These are phyloP conservation scores for Atrina japonica DNA, from an alignment of 2,888 invertebrate species.

Conservation along the genomic window DNA sequence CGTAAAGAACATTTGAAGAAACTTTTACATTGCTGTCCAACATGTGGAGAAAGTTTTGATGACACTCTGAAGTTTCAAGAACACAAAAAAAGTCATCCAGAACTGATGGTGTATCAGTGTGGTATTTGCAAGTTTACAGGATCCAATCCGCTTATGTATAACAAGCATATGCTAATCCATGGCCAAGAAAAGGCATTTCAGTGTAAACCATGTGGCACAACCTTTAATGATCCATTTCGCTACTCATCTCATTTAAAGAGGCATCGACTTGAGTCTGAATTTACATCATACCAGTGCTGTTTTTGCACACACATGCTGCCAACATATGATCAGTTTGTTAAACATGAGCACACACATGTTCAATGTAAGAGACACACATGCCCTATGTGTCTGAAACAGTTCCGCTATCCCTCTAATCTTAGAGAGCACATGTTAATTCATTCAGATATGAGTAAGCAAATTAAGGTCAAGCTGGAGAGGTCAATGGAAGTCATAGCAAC, in stretches of 20 bases:
- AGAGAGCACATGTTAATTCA: constrained; percentile 64
- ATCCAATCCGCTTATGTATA: constrained; percentile 60
- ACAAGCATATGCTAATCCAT: constrained; percentile 66
- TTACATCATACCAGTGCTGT: constrained; percentile 63
- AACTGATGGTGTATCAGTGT: constrained; percentile 64
- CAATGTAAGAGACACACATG: constrained; percentile 60
- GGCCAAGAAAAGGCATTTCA: constrained; percentile 52
- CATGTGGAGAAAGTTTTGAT: constrained; percentile 67
- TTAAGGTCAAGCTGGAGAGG: constrained; percentile 13
- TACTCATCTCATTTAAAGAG: constrained; percentile 67
- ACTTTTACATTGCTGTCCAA: constrained; percentile 62
- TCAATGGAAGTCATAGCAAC: background rate
- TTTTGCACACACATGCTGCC: constrained; percentile 62
- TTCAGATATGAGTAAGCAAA: constrained; percentile 26
- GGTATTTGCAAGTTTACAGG: constrained; percentile 65
- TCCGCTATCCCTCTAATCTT: constrained; percentile 59
- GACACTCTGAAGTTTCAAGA: constrained; percentile 55
- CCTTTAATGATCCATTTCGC: constrained; percentile 66
- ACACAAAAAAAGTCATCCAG: constrained; percentile 67
- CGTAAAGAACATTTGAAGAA: constrained; percentile 63
- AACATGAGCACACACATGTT: constrained; percentile 70
- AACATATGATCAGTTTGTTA: constrained; percentile 65
- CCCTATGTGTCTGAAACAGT: constrained; percentile 60
- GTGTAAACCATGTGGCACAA: constrained; percentile 61
- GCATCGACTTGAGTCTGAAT: constrained; percentile 60